These are phyloP conservation scores for Cerceris rybyensis DNA, from an alignment of 2,888 invertebrate species.

Conservation along the genomic window DNA sequence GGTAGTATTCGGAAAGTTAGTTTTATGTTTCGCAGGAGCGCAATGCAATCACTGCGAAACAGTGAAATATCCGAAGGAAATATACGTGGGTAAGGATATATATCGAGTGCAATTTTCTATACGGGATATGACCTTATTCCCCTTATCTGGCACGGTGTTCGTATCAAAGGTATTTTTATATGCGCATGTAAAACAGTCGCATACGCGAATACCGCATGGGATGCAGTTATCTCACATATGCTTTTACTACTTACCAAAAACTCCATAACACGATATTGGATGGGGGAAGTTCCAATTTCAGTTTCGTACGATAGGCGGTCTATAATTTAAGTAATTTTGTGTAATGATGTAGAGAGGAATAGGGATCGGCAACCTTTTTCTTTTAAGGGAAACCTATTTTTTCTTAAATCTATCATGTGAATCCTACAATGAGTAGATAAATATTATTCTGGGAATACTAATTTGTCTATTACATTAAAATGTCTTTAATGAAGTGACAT, in stretches of 20 bases:
- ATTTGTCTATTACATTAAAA: no score
- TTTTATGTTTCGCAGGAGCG: constrained; percentile 59
- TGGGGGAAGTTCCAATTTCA: background rate
- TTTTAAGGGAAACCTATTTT: no score
- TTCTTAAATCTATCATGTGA: no score
- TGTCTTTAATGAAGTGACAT: no score
- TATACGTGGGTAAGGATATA: constrained; percentile 47
- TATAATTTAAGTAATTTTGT: no score
- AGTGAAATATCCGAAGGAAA: constrained; percentile 57
- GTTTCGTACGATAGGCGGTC: no score
- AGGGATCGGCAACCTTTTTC: background rate
- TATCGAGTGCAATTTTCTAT: constrained; percentile 53
- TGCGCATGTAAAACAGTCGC: constrained; percentile 25
- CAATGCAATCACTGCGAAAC: constrained; percentile 69
- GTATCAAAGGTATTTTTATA: constrained; percentile 45
- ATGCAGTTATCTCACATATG: constrained; percentile 32
- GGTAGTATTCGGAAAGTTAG: constrained; percentile 67
- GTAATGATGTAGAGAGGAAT: background rate
- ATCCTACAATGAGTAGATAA: no score
- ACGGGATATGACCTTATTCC: constrained; percentile 48
- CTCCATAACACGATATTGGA: background rate
- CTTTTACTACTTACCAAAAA: constrained; percentile 24
- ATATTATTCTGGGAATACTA: no score
- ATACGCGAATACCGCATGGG: background rate
- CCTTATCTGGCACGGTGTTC: constrained; percentile 39